phyloP scores from a whole-genome alignment of 2,888 invertebrate genomes.

The Schrankia costaestrigalis region DNA sequence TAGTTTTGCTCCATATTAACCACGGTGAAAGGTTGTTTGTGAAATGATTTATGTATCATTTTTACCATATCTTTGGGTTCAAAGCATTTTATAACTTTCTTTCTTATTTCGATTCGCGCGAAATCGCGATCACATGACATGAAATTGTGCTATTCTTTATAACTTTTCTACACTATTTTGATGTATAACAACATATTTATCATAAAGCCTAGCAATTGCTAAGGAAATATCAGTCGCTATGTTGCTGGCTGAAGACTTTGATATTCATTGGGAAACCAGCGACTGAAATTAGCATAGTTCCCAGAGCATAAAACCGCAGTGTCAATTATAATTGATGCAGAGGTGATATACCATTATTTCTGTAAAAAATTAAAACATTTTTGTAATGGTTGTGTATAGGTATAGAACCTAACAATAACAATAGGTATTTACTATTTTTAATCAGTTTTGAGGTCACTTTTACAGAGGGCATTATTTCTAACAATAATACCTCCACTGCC shows the following conservation, averaged over 20 bases:
- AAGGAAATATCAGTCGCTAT: slow-evolving; percentile 6
- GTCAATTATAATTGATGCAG: slow-evolving; percentile 25
- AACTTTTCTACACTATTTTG: not conserved
- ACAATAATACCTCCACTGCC: no score
- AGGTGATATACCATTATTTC: slow-evolving; percentile 14
- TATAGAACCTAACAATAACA: not conserved
- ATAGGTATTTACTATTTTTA: no score
- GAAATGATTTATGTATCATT: not conserved
- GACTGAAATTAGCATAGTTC: slow-evolving; percentile 27
- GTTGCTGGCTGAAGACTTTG: slow-evolving; percentile 17
- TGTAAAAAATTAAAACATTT: not conserved
- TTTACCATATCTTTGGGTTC: not conserved
- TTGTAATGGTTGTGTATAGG: not conserved
- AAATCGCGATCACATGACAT: not conserved
- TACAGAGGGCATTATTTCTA: no score
- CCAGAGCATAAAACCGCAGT: slow-evolving; percentile 31
- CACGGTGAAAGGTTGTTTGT: not conserved
- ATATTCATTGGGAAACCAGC: slow-evolving; percentile 30
- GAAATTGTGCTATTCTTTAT: not conserved
- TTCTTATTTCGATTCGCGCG: not conserved
- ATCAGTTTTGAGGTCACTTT: no score
- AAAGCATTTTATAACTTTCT: not conserved
- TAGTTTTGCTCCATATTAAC: not conserved
- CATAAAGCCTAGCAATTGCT: not conserved
- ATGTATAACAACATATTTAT: slow-evolving; percentile 12